Percentiles rank a stretch among this genome's conserved stretches.
Conservation (phyloP, 2,888 invertebrate species). For the Acleris sparsana region DNA sequence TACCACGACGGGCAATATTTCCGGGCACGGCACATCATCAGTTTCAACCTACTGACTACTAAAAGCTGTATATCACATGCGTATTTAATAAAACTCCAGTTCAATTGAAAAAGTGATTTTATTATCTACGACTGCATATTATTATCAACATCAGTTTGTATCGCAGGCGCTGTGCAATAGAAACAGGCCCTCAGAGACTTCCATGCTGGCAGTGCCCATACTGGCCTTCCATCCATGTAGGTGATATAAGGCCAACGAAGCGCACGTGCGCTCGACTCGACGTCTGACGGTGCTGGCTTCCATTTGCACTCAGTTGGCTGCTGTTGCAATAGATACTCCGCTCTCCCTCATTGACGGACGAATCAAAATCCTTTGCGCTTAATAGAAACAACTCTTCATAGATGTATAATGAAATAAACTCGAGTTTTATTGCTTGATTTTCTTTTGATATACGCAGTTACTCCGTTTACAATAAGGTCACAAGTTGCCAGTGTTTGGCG, state of each 20-base stretch:
- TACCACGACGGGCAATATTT: no score
- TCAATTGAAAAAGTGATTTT: no score
- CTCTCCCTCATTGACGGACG: slow-evolving; percentile 41
- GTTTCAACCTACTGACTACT: no score
- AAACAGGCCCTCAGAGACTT: slow-evolving; percentile 32
- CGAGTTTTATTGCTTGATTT: slow-evolving; percentile 56
- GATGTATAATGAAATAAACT: slow-evolving; percentile 44
- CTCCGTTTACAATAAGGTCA: slow-evolving; percentile 42
- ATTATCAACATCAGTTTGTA: not conserved
- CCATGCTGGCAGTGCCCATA: slow-evolving; percentile 48
- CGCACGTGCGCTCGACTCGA: slow-evolving; percentile 72
- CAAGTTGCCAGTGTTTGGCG: slow-evolving; percentile 35
- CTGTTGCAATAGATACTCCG: slow-evolving; percentile 43
- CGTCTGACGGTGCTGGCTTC: slow-evolving; percentile 49
- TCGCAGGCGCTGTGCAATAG: slow-evolving; percentile 19
- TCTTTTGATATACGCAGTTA: slow-evolving; percentile 43
- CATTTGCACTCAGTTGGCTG: slow-evolving; percentile 43
- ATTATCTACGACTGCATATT: no score
- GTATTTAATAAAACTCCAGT: no score
- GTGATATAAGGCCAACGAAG: slow-evolving; percentile 56
- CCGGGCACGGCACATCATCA: no score
- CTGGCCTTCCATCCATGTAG: slow-evolving; percentile 77
- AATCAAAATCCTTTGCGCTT: slow-evolving; percentile 42
- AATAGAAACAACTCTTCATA: slow-evolving; percentile 53
- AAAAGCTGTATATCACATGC: no score